Evolutionary conservation across 2,113 vertebrate genomes (phyloP), one percentile per base, ranked within the genome.

Genomic region (Ptyas mucosa): DNA sequence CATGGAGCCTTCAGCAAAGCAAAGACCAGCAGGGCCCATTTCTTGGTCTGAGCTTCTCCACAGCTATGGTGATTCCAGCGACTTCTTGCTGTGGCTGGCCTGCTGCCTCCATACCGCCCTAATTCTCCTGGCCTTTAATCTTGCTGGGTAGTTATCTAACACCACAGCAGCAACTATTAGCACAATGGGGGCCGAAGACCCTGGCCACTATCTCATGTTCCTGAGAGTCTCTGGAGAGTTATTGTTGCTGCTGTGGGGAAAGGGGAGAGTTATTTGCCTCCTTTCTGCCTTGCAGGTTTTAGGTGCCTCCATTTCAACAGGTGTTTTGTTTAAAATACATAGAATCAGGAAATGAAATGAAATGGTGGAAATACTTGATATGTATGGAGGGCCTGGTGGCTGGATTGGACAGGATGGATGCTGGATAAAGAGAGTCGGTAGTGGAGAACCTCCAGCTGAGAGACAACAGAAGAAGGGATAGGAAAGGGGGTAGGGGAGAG

Each of bases 371-470:
- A 98, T 99, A 99, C 99, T 99, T 99, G 99, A 98, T 99, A 99
- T 98, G 98, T 98, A 98, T 99, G 98, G 97, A 99, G 98, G 98
- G 98, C 98, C 98, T 98, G 99, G 98, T 98, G 98, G 98, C 98
- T 98, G 97, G 98, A 97, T 96, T 98, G 98, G 98, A 97, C 98
- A 97, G 98, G 98, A 97, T 98, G 98, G 98, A 98, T 98, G 98
- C 98, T 99, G 99, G 98, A 99, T 98, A 99, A 98, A 98, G 98
- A 99, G 98, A 99, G 99, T 96, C 98, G 98, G 97, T 99, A 99
- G 98, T 99, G 99, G 96, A 99, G 98, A 98, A 99, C 98, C 97
- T 99, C 99, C 99, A 99, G 98, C 99, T 99, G 98, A 98, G 98
- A 98, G 97, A 98, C 98, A 97, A 95, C 97, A 97, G 96, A 94